These are phyloP conservation scores for Hoplodrina ambigua DNA, from an alignment of 2,888 invertebrate genomes.

Conservation along the genomic window DNA sequence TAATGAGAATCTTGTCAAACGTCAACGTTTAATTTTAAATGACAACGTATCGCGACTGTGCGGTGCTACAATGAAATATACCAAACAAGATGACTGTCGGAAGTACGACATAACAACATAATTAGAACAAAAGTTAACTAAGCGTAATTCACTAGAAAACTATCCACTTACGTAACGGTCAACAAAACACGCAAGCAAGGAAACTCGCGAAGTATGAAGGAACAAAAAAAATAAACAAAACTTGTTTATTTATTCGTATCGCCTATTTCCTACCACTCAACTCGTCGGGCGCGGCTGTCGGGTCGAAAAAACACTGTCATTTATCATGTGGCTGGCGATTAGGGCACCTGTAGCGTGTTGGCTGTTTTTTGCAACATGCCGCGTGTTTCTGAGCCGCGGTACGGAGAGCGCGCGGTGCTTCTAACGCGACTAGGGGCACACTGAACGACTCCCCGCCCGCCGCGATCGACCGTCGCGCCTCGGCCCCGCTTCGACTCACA, in stretches of 20 bases:
- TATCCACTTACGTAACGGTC: slow-evolving; percentile 58
- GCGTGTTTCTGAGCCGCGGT: slow-evolving; percentile 65
- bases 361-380: slow-evolving; percentile 75
- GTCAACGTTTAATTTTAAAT: slow-evolving; percentile 58
- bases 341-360: slow-evolving; percentile 82
- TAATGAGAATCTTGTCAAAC: slow-evolving; percentile 66
- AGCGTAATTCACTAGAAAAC: slow-evolving; percentile 51
- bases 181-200: slow-evolving; percentile 44
- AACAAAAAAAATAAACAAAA: slow-evolving; percentile 63
- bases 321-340: slow-evolving; percentile 75
- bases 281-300: slow-evolving; percentile 70
- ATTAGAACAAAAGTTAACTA: slow-evolving; percentile 30
- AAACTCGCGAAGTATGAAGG: slow-evolving; percentile 24
- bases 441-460: slow-evolving; percentile 76
- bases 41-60: slow-evolving; percentile 15
- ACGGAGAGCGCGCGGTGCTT: slow-evolving; percentile 73
- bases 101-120: slow-evolving; percentile 7
- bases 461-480: slow-evolving; percentile 74
- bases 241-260: slow-evolving; percentile 72
- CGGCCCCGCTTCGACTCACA: slow-evolving; percentile 75
- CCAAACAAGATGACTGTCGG: slow-evolving; percentile 11
- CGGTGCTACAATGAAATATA: slow-evolving; percentile 15
- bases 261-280: slow-evolving; percentile 76
- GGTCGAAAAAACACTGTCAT: slow-evolving; percentile 77
- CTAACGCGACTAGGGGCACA: slow-evolving; percentile 72